A percentile compares a stretch with the other conserved stretches of the same genome.
Evolutionary conservation across 2,888 invertebrate genomes (phyloP).

Genomic region (Odontomyia ornata): DNA sequence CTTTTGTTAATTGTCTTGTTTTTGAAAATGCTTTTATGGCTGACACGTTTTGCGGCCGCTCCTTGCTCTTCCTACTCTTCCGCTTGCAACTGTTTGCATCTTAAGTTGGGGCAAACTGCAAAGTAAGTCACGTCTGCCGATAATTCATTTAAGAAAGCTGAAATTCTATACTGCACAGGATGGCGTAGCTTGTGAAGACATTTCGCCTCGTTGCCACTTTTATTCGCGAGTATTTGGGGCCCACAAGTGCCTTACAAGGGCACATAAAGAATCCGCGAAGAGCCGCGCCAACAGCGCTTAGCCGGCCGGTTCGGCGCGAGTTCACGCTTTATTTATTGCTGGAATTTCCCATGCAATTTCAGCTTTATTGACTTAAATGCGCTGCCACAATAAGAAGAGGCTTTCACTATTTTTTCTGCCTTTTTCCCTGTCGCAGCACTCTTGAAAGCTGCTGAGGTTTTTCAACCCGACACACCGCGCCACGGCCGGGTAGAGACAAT

Average conservation of each 20-base stretch:
- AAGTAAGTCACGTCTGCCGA: neutral
- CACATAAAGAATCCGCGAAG: neutral
- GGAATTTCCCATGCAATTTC: slow-evolving; percentile 38
- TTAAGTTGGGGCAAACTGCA: too few relatives aligned
- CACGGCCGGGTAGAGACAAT: slow-evolving; percentile 2
- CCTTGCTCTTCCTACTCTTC: neutral
- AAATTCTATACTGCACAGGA: slow-evolving; percentile 16
- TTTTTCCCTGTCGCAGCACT: neutral
- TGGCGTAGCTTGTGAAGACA: slow-evolving; percentile 19
- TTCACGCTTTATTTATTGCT: slow-evolving; percentile 20
- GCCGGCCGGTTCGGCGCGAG: slow-evolving; percentile 11
- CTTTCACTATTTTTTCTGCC: slow-evolving; percentile 9
- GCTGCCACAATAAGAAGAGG: slow-evolving; percentile 28
- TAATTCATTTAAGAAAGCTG: slow-evolving; percentile 9
- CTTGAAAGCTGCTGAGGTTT: neutral
- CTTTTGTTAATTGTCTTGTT: slow-evolving; percentile 33
- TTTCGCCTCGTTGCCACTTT: slow-evolving; percentile 39
- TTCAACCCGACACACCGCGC: slow-evolving; percentile 18
- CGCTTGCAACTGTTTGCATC: too few relatives aligned
- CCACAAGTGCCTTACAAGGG: slow-evolving; percentile 2
- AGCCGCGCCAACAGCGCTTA: neutral
- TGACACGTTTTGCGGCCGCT: slow-evolving; percentile 12
- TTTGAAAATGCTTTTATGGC: slow-evolving; percentile 20
- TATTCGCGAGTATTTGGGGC: neutral
- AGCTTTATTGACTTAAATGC: slow-evolving; percentile 40